These are phyloP conservation scores for Parotocinclus haroldoi DNA, from an alignment of 2,797 vertebrate species.

Conservation along the genomic window DNA sequence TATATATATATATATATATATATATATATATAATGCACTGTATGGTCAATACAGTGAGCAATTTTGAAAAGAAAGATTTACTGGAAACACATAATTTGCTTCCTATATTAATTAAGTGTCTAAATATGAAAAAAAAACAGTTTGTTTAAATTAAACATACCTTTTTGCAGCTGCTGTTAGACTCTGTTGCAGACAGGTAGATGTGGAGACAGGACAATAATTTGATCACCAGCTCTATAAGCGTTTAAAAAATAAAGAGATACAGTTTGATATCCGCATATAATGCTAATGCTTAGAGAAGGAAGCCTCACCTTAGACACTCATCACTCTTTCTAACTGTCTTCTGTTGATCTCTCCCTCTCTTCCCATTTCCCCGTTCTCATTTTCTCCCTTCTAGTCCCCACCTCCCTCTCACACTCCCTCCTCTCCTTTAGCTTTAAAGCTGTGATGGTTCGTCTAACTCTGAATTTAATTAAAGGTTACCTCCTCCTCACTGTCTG, in stretches of 20 bases:
- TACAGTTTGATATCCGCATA: conserved; percentile 11
- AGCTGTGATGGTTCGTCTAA: conserved; percentile 18
- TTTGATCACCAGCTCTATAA: conserved; percentile 3
- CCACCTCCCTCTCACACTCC: background rate
- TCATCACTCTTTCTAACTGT: too few relatives aligned
- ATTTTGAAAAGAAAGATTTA: too few relatives aligned
- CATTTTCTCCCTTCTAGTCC: conserved; percentile 9
- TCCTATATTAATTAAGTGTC: too few relatives aligned
- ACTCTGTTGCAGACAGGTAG: conserved; percentile 5
- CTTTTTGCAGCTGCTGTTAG: conserved; percentile 13
- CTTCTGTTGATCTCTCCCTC: conserved; percentile 18
- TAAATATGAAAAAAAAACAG: too few relatives aligned
- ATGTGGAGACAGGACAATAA: conserved; percentile 1
- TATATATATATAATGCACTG: too few relatives aligned
- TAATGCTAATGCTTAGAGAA: too few relatives aligned
- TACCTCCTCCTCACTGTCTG: conserved; percentile 29
- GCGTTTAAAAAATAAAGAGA: conserved; percentile 13
- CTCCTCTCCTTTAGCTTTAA: conserved; percentile 17
- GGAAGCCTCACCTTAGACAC: conserved; percentile 32
- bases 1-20: too few relatives aligned
- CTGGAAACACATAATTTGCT: too few relatives aligned
- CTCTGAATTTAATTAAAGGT: conserved; percentile 28
- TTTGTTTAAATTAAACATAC: conserved; percentile 24
- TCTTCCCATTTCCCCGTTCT: conserved; percentile 16
- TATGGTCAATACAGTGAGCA: too few relatives aligned